Evolutionary conservation across 2,113 vertebrate species (phyloP).

Genomic region (Oxygymnocypris stewartii): DNA sequence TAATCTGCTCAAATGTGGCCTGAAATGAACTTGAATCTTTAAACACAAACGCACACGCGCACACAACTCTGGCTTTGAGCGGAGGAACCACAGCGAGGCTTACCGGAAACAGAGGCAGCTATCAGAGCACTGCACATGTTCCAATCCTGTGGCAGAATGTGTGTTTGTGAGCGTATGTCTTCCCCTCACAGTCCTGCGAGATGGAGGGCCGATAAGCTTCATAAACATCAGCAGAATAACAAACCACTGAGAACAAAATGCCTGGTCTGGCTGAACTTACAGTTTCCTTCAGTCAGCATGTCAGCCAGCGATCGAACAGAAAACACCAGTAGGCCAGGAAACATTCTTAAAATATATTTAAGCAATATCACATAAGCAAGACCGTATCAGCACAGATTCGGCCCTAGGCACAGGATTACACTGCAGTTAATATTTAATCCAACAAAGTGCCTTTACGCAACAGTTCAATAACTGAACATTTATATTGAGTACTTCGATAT

Average conservation of each 20-base stretch:
- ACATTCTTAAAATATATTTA: not conserved
- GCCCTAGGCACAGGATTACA: not conserved
- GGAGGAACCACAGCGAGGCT: constrained; percentile 12
- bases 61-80: not conserved
- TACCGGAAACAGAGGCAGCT: constrained; percentile 22
- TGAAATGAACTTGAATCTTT: constrained; percentile 31
- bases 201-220: constrained; percentile 32
- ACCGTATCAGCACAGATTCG: not conserved
- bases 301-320: not conserved
- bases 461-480: not conserved
- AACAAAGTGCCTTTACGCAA: not conserved
- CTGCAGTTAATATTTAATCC: not conserved
- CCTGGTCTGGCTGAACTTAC: not conserved
- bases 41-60: constrained; percentile 12
- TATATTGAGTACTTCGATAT: not conserved
- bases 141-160: not conserved
- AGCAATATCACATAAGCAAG: not conserved
- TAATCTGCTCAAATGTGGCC: constrained; percentile 23
- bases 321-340: not conserved
- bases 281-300: constrained; percentile 15
- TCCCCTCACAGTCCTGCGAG: constrained; percentile 1
- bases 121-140: constrained; percentile 32
- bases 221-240: constrained; percentile 29
- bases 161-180: not conserved
- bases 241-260: constrained; percentile 15